phyloP scores from a whole-genome alignment of 1,140 invertebrate species.

The Brachionus angularis region DNA sequence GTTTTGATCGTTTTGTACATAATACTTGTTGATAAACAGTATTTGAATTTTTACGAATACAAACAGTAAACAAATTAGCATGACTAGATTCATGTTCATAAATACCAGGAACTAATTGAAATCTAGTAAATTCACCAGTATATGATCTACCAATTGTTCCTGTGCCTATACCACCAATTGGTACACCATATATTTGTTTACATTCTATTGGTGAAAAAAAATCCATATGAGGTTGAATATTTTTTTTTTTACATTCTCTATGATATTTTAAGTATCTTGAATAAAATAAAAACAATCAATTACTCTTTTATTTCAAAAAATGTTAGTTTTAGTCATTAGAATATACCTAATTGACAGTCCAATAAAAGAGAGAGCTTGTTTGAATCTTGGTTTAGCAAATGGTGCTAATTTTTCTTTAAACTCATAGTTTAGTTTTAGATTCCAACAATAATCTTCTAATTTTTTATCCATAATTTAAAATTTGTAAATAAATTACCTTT shows the following conservation, averaged over 20 bases:
- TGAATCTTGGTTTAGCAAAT: too few species aligned
- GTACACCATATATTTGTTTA: constrained; percentile 40
- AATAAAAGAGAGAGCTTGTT: too few species aligned
- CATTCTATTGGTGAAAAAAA: constrained; percentile 33
- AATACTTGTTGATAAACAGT: constrained; percentile 81
- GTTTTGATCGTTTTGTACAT: constrained; percentile 63
- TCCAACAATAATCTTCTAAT: too few species aligned
- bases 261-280: too few species aligned
- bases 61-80: constrained; percentile 57
- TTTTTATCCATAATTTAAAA: too few species aligned
- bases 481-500: too few species aligned
- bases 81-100: constrained; percentile 35
- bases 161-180: constrained; percentile 73
- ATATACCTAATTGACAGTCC: too few species aligned
- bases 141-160: constrained; percentile 84
- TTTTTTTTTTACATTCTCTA: not conserved
- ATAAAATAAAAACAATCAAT: too few species aligned
- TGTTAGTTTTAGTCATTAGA: too few species aligned
- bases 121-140: constrained; percentile 85
- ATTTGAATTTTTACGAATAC: constrained; percentile 59
- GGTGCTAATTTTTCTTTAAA: too few species aligned
- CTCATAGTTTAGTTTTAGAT: too few species aligned
- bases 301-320: too few species aligned
- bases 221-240: constrained; percentile 22
- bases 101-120: constrained; percentile 73